Percentiles rank a stretch among this genome's conserved stretches.
phyloP scores from a whole-genome alignment of 1,140 invertebrate species.

The Eupeodes corollae region DNA sequence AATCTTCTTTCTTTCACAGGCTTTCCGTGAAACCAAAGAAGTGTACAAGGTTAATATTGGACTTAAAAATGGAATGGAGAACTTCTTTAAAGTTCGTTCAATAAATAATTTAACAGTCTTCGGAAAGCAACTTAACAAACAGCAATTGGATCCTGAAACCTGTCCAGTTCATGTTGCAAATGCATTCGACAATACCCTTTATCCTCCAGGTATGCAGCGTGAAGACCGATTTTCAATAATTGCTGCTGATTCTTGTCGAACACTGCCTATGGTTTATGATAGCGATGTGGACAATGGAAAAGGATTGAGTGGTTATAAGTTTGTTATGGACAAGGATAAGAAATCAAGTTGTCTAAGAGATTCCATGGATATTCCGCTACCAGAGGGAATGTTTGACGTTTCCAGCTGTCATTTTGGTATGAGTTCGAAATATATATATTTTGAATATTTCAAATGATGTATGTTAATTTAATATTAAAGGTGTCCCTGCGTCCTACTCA shows the following conservation, averaged over 20 bases:
- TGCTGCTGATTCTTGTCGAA: conserved; percentile 23
- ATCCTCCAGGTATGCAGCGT: conserved; percentile 17
- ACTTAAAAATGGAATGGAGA: conserved; percentile 40
- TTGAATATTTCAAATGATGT: neutral
- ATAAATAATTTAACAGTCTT: conserved; percentile 41
- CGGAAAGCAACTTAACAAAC: conserved; percentile 23
- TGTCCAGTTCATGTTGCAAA: conserved; percentile 16
- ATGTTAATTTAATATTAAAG: neutral
- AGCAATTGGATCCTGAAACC: too few species aligned
- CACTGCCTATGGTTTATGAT: conserved; percentile 15
- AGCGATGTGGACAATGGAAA: conserved; percentile 2
- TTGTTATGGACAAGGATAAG: conserved; percentile 5
- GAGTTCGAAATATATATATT: conserved; percentile 10
- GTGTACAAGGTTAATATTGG: conserved; percentile 50
- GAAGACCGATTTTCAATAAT: conserved; percentile 14
- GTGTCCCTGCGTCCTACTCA: conserved; percentile 49
- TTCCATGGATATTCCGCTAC: conserved; percentile 24
- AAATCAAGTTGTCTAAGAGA: conserved; percentile 15
- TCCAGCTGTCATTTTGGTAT: conserved; percentile 47
- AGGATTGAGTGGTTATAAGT: conserved; percentile 16
- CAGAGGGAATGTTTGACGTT: conserved; percentile 44
- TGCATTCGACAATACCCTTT: conserved; percentile 20
- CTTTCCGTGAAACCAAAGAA: conserved; percentile 49
- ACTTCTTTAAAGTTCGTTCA: conserved; percentile 49
- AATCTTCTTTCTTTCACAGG: conserved; percentile 40